Evolutionary conservation across 2,888 invertebrate genomes (phyloP).

Genomic region (Synergus japonicus): DNA sequence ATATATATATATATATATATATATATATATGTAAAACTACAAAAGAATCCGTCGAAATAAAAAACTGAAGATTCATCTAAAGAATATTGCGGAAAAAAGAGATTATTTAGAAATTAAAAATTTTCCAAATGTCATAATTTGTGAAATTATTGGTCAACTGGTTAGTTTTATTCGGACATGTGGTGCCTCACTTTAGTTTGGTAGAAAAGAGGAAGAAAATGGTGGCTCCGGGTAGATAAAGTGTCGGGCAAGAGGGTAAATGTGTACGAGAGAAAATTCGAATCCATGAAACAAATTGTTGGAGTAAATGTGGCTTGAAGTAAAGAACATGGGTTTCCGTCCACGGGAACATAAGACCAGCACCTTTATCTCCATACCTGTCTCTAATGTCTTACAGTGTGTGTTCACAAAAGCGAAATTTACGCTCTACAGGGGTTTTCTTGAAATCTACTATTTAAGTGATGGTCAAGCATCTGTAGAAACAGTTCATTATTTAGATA

Average conservation of each 20-base stretch:
- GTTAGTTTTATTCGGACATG: constrained; percentile 1
- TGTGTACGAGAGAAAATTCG: constrained; percentile 26
- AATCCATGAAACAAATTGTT: constrained; percentile 32
- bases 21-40: background rate
- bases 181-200: constrained; percentile 15
- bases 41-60: too few species aligned
- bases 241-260: background rate
- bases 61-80: too few species aligned
- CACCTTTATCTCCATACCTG: constrained; percentile 37
- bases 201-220: constrained; percentile 9
- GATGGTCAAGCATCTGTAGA: background rate
- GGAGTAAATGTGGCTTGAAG: constrained; percentile 22
- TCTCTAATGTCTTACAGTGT: constrained; percentile 2
- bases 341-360: constrained; percentile 22
- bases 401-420: background rate
- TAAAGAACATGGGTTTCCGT: constrained; percentile 15
- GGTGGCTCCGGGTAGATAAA: background rate
- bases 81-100: too few species aligned
- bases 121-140: too few species aligned
- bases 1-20: background rate
- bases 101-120: too few species aligned
- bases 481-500: background rate
- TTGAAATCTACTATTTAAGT: background rate
- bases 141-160: constrained; percentile 10
- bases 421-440: constrained; percentile 3